A percentile compares a stretch with the other conserved stretches of the same genome.
phyloP scores from a whole-genome alignment of 2,797 vertebrate species.

The Tolypeutes matacus region DNA sequence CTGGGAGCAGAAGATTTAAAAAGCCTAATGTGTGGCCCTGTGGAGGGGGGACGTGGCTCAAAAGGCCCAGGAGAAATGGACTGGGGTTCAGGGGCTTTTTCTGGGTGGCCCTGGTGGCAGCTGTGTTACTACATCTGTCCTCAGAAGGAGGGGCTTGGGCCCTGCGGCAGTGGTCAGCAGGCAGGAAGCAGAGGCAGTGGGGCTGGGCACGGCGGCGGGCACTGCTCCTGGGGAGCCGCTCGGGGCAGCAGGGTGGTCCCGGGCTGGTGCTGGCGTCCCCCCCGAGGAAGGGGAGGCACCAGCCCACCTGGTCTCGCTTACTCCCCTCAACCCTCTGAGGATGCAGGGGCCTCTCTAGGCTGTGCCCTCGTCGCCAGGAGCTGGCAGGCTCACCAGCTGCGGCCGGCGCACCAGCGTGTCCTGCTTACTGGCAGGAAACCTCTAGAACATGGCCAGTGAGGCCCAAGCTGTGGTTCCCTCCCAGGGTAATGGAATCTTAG shows the following conservation, averaged over 20 bases:
- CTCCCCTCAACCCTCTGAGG: neutral
- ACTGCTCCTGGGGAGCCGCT: too few species aligned
- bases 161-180: accelerated
- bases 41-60: neutral
- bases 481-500: neutral
- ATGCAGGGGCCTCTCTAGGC: neutral
- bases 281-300: too few species aligned
- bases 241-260: too few species aligned
- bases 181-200: accelerated
- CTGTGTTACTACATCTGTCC: neutral
- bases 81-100: neutral
- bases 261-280: neutral
- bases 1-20: neutral
- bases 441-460: neutral
- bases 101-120: neutral
- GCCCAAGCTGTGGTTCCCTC: neutral
- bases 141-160: neutral
- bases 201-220: neutral
- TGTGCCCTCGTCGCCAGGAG: too few species aligned
- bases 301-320: neutral
- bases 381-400: neutral
- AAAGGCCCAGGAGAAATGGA: neutral
- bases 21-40: neutral
- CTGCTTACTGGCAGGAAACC: neutral
- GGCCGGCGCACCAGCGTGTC: too few species aligned